A percentile compares a stretch with the other conserved stretches of the same genome.
Evolutionary conservation across 2,113 vertebrate genomes (phyloP).

Genomic region (Origma solitaria): DNA sequence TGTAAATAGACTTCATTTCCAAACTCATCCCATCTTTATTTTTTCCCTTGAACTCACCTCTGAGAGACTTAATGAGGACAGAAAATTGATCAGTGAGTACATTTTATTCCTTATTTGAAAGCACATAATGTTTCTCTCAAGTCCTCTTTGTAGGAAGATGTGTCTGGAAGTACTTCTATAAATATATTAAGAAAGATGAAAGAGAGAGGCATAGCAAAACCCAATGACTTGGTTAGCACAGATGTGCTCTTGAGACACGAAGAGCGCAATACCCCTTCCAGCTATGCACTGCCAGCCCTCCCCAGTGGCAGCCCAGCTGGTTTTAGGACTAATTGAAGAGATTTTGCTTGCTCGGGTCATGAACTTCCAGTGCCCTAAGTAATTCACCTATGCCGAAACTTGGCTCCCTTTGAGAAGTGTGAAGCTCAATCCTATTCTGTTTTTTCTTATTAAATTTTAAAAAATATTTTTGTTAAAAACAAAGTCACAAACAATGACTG

Average conservation of each 20-base stretch:
- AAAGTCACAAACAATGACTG: neutral
- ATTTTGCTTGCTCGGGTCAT: neutral
- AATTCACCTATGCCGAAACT: neutral
- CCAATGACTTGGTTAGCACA: neutral
- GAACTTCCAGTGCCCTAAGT: neutral
- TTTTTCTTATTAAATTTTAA: neutral
- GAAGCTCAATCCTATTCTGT: neutral
- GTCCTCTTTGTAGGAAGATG: neutral
- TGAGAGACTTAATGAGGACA: conserved; percentile 43
- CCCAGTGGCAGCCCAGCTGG: neutral
- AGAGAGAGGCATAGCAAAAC: neutral
- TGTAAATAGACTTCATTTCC: neutral
- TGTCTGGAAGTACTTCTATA: neutral
- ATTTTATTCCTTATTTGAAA: conserved; percentile 28
- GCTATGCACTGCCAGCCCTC: neutral
- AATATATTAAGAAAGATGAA: neutral
- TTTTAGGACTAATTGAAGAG: neutral
- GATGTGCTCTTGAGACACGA: neutral
- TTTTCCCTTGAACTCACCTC: conserved; percentile 17
- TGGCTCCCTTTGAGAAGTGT: neutral
- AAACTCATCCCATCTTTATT: neutral
- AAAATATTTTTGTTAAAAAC: neutral
- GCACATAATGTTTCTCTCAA: neutral
- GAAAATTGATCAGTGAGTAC: conserved; percentile 6
- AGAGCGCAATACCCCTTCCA: neutral